Evolutionary conservation across 2,113 vertebrate genomes (phyloP).

Genomic region (Athene cunicularia): DNA sequence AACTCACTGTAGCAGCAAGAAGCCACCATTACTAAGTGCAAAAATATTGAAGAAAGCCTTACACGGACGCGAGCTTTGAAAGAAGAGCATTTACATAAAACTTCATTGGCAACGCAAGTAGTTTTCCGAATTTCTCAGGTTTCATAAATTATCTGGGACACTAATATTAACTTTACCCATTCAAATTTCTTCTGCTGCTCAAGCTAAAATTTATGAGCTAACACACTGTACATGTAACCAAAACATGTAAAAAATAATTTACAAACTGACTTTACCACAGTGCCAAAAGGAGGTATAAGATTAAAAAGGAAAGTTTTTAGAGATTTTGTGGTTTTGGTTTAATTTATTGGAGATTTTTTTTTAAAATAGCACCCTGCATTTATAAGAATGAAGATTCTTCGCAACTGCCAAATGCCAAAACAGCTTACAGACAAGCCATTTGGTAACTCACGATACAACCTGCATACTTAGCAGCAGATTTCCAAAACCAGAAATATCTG

Average conservation of each 20-base stretch:
- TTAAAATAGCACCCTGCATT: neutral
- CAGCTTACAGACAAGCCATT: neutral
- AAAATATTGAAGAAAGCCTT: neutral
- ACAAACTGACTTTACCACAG: neutral
- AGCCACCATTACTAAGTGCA: neutral
- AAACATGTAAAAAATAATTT: neutral
- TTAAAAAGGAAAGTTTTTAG: neutral
- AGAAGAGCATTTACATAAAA: neutral
- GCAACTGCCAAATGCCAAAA: neutral
- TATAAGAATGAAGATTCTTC: neutral
- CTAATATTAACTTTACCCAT: neutral
- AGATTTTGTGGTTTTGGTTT: neutral
- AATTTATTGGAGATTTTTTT: no score
- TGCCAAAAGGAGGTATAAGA: neutral
- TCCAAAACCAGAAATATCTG: neutral
- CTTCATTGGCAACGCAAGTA: neutral
- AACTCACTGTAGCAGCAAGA: conserved; percentile 2
- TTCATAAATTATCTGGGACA: neutral
- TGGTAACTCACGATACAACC: neutral
- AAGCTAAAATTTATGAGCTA: neutral
- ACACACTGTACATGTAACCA: neutral
- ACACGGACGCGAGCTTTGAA: neutral
- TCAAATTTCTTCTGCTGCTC: neutral
- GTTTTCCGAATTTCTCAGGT: neutral
- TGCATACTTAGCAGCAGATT: neutral